A percentile compares a stretch with the other conserved stretches of the same genome.
Conservation (phyloP, 2,888 invertebrate genomes). For the Lysandra bellargus region DNA sequence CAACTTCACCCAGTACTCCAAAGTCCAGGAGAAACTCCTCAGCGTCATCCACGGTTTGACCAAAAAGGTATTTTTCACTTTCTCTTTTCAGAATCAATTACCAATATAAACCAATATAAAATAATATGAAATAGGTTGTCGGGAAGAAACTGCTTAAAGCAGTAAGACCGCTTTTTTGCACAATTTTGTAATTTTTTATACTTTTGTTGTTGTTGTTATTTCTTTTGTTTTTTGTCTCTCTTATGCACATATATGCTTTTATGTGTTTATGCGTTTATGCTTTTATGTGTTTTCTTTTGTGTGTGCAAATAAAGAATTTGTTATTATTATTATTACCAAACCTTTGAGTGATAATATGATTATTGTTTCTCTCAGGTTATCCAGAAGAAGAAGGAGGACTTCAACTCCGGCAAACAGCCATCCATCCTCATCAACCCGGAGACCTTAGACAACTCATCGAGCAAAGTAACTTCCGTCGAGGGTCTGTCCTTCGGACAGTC, state of each 20-base stretch:
- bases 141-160: too few relatives aligned
- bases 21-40: slow-evolving; percentile 86
- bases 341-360: neutral
- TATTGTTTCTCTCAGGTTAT: slow-evolving; percentile 72
- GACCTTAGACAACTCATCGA: slow-evolving; percentile 46
- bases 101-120: too few relatives aligned
- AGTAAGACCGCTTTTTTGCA: too few relatives aligned
- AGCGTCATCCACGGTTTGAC: slow-evolving; percentile 90
- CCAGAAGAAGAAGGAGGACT: slow-evolving; percentile 87
- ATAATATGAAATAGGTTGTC: too few relatives aligned
- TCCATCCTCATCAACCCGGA: slow-evolving; percentile 54
- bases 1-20: slow-evolving; percentile 87
- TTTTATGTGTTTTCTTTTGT: too few relatives aligned
- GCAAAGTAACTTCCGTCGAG: slow-evolving; percentile 73
- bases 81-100: neutral
- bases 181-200: too few relatives aligned
- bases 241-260: too few relatives aligned
- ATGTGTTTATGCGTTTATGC: too few relatives aligned
- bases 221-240: too few relatives aligned
- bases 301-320: too few relatives aligned
- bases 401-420: slow-evolving; percentile 82
- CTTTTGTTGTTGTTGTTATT: too few relatives aligned
- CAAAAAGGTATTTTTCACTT: slow-evolving; percentile 81
- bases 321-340: neutral
- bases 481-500: slow-evolving; percentile 87